These are phyloP conservation scores for Allacma fusca DNA, from an alignment of 2,888 invertebrate species.

Conservation along the genomic window DNA sequence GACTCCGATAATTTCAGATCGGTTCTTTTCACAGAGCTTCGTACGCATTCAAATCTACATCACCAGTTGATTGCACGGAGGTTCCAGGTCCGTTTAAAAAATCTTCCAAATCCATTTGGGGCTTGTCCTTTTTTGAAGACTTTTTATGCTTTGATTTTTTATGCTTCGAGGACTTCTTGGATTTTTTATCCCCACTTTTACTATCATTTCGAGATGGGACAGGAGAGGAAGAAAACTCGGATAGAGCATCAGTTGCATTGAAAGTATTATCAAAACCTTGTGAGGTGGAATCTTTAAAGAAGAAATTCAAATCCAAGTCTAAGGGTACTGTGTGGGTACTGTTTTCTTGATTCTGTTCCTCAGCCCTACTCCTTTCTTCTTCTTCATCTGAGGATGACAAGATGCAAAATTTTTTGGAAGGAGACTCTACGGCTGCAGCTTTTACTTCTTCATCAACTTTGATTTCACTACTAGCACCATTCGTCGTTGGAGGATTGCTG, in stretches of 20 bases:
- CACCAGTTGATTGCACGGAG: slow-evolving; percentile 62
- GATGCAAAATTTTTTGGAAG: slow-evolving; percentile 49
- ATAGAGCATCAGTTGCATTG: slow-evolving; percentile 17
- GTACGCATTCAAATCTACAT: slow-evolving; percentile 56
- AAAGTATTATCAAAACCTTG: slow-evolving; percentile 13
- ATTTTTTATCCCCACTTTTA: slow-evolving; percentile 48
- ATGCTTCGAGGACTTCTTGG: slow-evolving; percentile 46
- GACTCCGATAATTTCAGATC: too few species aligned
- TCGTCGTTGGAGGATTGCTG: slow-evolving; percentile 26
- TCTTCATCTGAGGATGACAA: slow-evolving; percentile 45
- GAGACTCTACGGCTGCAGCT: not conserved
- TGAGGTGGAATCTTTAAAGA: slow-evolving; percentile 9
- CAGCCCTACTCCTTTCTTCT: slow-evolving; percentile 23
- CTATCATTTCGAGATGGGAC: slow-evolving; percentile 10
- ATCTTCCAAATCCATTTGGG: slow-evolving; percentile 70
- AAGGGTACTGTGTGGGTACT: not conserved
- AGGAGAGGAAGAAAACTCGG: slow-evolving; percentile 5
- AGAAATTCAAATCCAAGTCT: slow-evolving; percentile 41
- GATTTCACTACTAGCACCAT: slow-evolving; percentile 8
- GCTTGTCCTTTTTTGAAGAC: slow-evolving; percentile 63
- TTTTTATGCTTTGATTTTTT: slow-evolving; percentile 48
- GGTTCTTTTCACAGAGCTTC: slow-evolving; percentile 47
- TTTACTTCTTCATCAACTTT: slow-evolving; percentile 21
- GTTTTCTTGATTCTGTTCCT: not conserved
- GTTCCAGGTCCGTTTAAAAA: slow-evolving; percentile 69